Conservation (phyloP, 1,140 invertebrate species). For the Drosophila bocqueti region DNA sequence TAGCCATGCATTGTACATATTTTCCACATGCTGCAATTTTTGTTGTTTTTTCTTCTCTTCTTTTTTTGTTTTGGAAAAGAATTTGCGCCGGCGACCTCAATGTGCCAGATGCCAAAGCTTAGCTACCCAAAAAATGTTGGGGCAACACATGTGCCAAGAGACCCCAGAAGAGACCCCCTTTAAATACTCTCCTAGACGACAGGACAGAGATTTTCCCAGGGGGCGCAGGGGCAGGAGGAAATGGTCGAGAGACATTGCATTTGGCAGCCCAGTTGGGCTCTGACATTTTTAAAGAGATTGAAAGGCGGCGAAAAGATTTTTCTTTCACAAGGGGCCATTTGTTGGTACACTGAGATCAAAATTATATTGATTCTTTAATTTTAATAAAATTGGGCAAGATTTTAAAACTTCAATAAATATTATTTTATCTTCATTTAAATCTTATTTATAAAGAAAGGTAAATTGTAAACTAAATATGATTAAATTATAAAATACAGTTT, state of each 20-base stretch:
- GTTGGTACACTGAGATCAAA: not conserved
- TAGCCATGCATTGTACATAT: constrained; percentile 58
- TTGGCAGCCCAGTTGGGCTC: constrained; percentile 41
- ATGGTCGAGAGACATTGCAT: constrained; percentile 23
- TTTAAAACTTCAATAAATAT: no score
- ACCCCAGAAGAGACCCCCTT: constrained; percentile 28
- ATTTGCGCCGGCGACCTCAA: constrained; percentile 52
- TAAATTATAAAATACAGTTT: no score
- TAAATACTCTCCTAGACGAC: constrained; percentile 21
- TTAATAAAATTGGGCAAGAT: no score
- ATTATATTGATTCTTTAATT: not conserved
- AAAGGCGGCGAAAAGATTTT: constrained; percentile 33
- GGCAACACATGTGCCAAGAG: constrained; percentile 42
- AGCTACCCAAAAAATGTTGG: constrained; percentile 39
- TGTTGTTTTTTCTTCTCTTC: not conserved
- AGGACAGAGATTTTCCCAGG: constrained; percentile 2
- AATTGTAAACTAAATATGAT: no score
- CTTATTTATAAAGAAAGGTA: no score
- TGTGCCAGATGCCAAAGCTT: constrained; percentile 54
- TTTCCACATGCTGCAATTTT: constrained; percentile 35
- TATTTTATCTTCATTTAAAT: no score
- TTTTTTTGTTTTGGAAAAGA: constrained; percentile 43
- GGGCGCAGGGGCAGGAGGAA: not conserved
- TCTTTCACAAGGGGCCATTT: constrained; percentile 15
- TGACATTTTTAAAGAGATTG: constrained; percentile 58